Evolutionary conservation across 1,140 invertebrate species (phyloP), one percentile per base, ranked within the genome.

Genomic region (Bactericera cockerelli): DNA sequence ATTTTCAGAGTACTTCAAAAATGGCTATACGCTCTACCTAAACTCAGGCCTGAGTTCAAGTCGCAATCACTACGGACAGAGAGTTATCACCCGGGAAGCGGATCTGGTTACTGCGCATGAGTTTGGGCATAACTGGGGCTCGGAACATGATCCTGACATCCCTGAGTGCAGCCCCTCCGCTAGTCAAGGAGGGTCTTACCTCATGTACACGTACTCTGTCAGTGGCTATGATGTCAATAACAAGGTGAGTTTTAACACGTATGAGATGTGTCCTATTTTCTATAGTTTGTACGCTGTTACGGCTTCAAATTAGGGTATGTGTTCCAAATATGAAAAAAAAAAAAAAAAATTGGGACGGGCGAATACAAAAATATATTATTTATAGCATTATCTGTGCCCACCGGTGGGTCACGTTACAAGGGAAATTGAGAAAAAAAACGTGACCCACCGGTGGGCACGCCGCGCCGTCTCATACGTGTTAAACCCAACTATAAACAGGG

Each of bases 91-190:
- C 0, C 77, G 91, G 57, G 92, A 97, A 74, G 93, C 93, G 1
- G 90, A 95, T 75, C 75, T 98, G 60, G 93, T 98, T 16, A 96
- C 93, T 21, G 92, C 93, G 57, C 93, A 97, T 71, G 93, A 93
- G 74, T 91, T 90, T 77, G 94, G 94, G 28, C 93, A 98, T 69
- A 98, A 96, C 72, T 97, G 93, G 93, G 93, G 93, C n/a, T 93
- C 91, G 8, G 93, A 97, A 71, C 93, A 97, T 74, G 93, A 94
- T 76, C 91, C 93, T 19, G 90, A 95, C 71, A 87, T 90, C 60
- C 82, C 84, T 53, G 89, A 94, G 74, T 97, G 93, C 71, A 89
- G 89, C 68, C 93, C 93, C 8, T 86, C 85, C 70, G 87, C 89
- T 67, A 86, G 85, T 68, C 87, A 91, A 72, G 91, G 92, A 16